Base-by-base conservation (phyloP, 2,888 invertebrate species). In the Piscicola geometra region DNA sequence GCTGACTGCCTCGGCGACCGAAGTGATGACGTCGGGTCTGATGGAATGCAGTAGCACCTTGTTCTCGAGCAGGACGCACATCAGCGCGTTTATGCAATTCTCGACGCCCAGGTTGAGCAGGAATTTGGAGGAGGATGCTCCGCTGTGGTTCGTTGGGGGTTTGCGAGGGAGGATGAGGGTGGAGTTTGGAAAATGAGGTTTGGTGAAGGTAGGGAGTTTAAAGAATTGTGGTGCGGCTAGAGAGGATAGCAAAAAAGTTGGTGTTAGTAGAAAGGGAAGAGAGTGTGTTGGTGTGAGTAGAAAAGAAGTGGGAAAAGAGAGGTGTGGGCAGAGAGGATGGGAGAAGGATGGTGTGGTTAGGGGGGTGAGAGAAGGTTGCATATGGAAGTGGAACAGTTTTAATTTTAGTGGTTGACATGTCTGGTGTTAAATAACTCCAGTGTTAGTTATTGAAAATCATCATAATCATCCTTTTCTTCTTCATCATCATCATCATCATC, bases 21-120 rank as follows among this genome's bases (percentile, higher is more conserved):
- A 71, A 35, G 76, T 76, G 9, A 76, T 32, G 0, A 76, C 66
- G 47, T 76, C 76, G 18, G 76, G 76, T 32, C 71, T 50, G 9
- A 76, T 18, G 0, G 71, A 71, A 35, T 76, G 76, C n/a, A 76
- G 35, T 28, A 76, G 64, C 33, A 76, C 71, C 60, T 71, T 71
- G 71, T 76, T 71, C 35, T 76, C 76, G 28, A 71, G 32, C 25
- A 76, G 66, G 28, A 76, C 71, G 41, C 32, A 71, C 32, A 76
- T 28, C 35, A 76, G n/a, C n/a, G 71, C 25, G 66, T n/a, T 56
- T 64, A 76, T 36, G 71, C 71, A 71, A 66, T 70, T 60, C n/a
- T 76, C 76, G 3, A 71, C 71, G 33, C 71, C 76, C 32, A 76
- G 41, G 66, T 76, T 76, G 30, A 76, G 30, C 21, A 76, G 76